A percentile compares a stretch with the other conserved stretches of the same genome.
These are phyloP conservation scores for Conus betulinus DNA, from an alignment of 1,140 invertebrate species.

Conservation along the genomic window DNA sequence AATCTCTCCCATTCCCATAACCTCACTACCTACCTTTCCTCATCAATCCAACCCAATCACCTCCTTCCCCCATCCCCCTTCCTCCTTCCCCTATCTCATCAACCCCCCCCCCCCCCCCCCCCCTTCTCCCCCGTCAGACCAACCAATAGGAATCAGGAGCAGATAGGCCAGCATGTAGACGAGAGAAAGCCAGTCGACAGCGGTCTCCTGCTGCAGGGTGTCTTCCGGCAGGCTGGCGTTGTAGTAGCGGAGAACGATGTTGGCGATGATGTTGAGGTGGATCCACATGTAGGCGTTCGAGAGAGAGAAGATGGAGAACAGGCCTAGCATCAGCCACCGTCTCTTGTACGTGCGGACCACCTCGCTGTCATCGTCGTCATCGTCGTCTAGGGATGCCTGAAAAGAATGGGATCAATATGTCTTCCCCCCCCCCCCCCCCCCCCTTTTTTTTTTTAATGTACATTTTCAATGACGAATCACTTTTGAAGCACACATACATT, in stretches of 20 bases:
- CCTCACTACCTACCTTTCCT: too few species aligned
- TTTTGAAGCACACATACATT: too few species aligned
- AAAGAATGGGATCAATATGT: too few species aligned
- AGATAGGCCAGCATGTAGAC: conserved; percentile 97
- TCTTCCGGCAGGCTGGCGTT: conserved; percentile 71
- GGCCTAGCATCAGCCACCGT: conserved; percentile 89
- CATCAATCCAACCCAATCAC: too few species aligned
- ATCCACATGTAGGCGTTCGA: conserved; percentile 85
- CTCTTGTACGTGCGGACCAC: conserved; percentile 35
- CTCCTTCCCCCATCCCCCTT: too few species aligned
- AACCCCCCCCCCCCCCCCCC: too few species aligned
- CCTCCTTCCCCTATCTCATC: too few species aligned
- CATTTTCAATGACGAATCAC: too few species aligned
- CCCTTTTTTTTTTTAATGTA: too few species aligned
- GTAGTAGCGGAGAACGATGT: conserved; percentile 70
- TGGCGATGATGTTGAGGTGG: conserved; percentile 73
- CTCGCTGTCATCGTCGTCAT: not conserved
- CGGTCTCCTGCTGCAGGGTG: conserved; percentile 73
- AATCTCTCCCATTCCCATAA: too few species aligned
- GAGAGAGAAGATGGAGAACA: conserved; percentile 92
- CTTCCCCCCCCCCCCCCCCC: too few species aligned
- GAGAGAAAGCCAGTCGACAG: conserved; percentile 96
- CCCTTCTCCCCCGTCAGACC: not conserved
- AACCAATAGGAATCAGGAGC: not conserved
- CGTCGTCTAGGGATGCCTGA: not conserved